Conservation (phyloP, 2,797 vertebrate genomes). For the Leucoraja ocellata region DNA sequence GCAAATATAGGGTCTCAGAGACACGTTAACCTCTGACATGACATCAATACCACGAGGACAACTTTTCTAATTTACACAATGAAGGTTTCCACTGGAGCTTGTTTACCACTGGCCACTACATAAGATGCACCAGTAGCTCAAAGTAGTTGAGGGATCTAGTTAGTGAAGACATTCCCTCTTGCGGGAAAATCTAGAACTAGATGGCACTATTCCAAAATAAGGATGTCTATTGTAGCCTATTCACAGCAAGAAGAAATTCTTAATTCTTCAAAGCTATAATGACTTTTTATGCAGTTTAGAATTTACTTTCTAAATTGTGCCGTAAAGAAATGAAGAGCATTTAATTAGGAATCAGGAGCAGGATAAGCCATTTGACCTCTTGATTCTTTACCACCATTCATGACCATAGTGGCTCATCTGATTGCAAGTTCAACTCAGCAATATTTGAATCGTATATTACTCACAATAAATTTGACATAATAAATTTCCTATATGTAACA, state of each 20-base stretch:
- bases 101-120: neutral
- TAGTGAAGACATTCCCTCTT: no score
- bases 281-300: neutral
- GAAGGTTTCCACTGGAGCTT: neutral
- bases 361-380: no score
- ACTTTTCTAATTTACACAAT: neutral
- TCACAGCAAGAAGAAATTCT: neutral
- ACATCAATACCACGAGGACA: neutral
- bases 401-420: no score
- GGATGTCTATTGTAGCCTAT: neutral
- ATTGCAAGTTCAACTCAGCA: neutral
- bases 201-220: no score
- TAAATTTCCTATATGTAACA: neutral
- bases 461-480: neutral
- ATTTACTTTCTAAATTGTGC: neutral
- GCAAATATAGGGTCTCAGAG: neutral
- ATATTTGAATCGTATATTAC: neutral
- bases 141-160: no score
- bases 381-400: no score
- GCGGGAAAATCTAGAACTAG: no score
- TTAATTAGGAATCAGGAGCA: neutral
- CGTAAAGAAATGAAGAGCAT: neutral
- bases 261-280: no score
- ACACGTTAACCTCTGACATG: neutral
- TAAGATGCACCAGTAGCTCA: neutral